Base-by-base conservation (phyloP, 1,140 invertebrate genomes). In the Spodoptera litura region DNA sequence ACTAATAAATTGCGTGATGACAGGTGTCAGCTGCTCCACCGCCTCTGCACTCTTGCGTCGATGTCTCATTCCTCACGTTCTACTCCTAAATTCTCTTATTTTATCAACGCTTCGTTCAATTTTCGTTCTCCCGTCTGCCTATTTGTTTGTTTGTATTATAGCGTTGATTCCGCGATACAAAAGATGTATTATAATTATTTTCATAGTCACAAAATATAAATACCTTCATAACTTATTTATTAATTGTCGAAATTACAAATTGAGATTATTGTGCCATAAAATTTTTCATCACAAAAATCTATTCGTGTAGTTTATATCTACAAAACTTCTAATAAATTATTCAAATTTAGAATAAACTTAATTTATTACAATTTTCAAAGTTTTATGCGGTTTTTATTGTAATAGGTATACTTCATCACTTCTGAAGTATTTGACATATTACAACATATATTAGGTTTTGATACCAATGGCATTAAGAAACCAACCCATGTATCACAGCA, bases 1-100 rank as follows among this genome's bases (percentile, higher is more conserved):
- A 81, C 89, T 92, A 93, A 94, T 94, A 93, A 94, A 94, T 94
- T 93, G 93, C 91, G 87, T 90, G 93, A 94, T 94, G 92, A 94
- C 93, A 94, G 92, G 88, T 93, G 93, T 93, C 93, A 94, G 92
- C 92, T 92, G 93, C 90, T 91, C 89, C 83, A 90, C 87, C 93
- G 93, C 93, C 93, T 93, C 91, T 93, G 93, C 93, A 93, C 93
- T 94, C 93, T 91, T 90, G 91, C 92, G 92, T 90, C 91, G 91
- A 92, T 93, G 92, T 93, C 91, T 93, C 92, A 94, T 94, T 93
- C 89, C 92, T 93, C 90, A 93, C 93, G 89, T 84, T 93, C 87
- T 89, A 88, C 90, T 90, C 88, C 90, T 91, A 89, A 91, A 91
- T 94, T 91, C 89, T 93, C 91, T 94, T 94, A 93, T 94, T 94